phyloP scores from a whole-genome alignment of 1,140 invertebrate genomes.

The Calliphora vicina region DNA sequence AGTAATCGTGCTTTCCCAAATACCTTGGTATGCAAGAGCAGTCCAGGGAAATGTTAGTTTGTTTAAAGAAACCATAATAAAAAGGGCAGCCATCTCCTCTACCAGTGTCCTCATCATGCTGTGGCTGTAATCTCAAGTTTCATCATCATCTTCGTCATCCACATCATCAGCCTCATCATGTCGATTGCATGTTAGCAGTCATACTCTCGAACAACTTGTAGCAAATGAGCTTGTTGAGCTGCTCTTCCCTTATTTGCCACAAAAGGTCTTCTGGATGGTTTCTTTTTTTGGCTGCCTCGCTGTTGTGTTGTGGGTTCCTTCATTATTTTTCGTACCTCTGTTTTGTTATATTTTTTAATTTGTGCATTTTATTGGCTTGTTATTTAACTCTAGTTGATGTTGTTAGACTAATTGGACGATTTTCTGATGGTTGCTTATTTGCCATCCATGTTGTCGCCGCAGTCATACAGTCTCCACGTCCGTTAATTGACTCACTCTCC shows the following conservation, averaged over 20 bases:
- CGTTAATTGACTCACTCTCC: neutral
- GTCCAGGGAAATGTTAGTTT: no score
- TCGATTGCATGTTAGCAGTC: neutral
- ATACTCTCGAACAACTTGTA: neutral
- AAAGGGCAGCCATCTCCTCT: neutral
- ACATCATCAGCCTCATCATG: neutral
- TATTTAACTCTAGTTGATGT: slow-evolving; percentile 33
- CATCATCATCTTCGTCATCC: slow-evolving; percentile 6
- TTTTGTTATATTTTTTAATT: neutral
- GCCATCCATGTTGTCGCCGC: neutral
- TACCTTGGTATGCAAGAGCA: neutral
- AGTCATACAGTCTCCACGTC: neutral
- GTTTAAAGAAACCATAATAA: no score
- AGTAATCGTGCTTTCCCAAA: slow-evolving; percentile 15
- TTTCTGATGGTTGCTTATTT: slow-evolving; percentile 13
- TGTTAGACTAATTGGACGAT: slow-evolving; percentile 33
- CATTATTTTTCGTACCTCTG: slow-evolving; percentile 17
- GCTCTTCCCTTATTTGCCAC: no score
- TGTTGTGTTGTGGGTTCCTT: slow-evolving; percentile 20
- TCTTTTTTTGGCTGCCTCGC: neutral
- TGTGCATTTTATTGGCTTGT: slow-evolving; percentile 30
- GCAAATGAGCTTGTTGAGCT: no score
- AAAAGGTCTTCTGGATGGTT: no score
- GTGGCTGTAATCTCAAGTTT: slow-evolving; percentile 16
- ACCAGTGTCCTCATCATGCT: neutral